Evolutionary conservation across 1,140 invertebrate genomes (phyloP).

Genomic region (Lepidurus apus): DNA sequence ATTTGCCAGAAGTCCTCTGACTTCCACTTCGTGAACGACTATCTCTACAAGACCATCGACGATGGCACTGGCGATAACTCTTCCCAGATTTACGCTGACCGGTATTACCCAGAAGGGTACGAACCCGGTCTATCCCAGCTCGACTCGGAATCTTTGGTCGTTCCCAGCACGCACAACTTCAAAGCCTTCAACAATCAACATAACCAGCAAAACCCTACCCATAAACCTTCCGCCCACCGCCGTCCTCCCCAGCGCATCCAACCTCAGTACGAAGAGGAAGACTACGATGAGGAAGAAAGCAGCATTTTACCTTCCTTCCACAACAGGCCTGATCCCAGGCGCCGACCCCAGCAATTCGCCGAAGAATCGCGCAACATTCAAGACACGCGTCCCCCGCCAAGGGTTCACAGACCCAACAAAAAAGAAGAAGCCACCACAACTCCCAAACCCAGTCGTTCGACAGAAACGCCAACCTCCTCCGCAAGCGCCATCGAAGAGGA

Average conservation of each 20-base stretch:
- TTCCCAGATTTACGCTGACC: conserved; percentile 74
- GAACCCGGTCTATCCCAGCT: conserved; percentile 30
- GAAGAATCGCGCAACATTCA: neutral
- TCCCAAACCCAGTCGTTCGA: neutral
- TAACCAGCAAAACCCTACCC: neutral
- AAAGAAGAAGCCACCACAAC: neutral
- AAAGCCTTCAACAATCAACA: neutral
- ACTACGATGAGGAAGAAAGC: neutral
- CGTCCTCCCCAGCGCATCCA: neutral
- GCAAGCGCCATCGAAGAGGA: neutral
- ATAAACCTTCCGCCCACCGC: neutral
- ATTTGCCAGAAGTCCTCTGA: conserved; percentile 82
- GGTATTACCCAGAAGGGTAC: conserved; percentile 49
- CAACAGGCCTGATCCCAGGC: neutral
- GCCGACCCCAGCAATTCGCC: neutral
- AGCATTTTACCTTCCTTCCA: neutral
- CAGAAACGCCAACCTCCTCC: neutral
- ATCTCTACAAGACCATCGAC: conserved; percentile 80
- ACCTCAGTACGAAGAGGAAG: neutral
- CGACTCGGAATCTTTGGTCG: conserved; percentile 24
- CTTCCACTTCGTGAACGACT: conserved; percentile 88
- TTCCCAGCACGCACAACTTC: conserved; percentile 10
- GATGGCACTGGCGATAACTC: conserved; percentile 72
- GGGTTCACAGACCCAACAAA: neutral
- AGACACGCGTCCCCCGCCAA: neutral